Evolutionary conservation across 2,797 vertebrate genomes (phyloP).

Genomic region (Cyclura pinguis): DNA sequence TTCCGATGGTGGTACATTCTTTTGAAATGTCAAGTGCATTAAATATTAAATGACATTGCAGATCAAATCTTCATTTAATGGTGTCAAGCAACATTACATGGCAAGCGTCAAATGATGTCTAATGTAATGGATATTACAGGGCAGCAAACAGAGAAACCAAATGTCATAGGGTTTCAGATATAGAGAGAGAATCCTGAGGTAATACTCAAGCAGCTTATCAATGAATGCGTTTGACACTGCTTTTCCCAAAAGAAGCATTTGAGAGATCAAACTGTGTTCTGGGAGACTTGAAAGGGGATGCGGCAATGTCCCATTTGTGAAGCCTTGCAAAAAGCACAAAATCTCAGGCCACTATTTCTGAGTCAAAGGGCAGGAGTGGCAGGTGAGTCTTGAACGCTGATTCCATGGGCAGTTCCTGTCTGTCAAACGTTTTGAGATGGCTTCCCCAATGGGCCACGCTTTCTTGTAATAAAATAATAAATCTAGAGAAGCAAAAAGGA

Average conservation of each 20-base stretch:
- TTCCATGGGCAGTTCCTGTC: background rate
- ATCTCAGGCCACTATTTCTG: background rate
- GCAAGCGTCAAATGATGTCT: background rate
- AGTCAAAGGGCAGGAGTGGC: background rate
- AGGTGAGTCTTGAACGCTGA: background rate
- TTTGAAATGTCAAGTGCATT: background rate
- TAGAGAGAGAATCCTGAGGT: background rate
- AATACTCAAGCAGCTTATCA: background rate
- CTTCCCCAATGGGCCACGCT: background rate
- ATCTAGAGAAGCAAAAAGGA: background rate
- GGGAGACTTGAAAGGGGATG: background rate
- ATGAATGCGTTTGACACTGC: background rate
- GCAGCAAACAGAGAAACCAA: background rate
- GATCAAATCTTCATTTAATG: background rate
- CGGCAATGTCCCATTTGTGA: background rate
- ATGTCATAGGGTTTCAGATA: background rate
- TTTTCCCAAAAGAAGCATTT: background rate
- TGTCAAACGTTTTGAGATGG: background rate
- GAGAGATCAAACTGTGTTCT: background rate
- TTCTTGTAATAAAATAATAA: conserved; percentile 40
- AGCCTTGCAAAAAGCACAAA: background rate
- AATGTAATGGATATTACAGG: background rate
- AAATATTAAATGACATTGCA: background rate
- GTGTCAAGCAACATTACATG: background rate
- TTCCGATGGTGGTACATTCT: too few relatives aligned